phyloP scores from a whole-genome alignment of 1,140 invertebrate species.

The Sinella curviseta region DNA sequence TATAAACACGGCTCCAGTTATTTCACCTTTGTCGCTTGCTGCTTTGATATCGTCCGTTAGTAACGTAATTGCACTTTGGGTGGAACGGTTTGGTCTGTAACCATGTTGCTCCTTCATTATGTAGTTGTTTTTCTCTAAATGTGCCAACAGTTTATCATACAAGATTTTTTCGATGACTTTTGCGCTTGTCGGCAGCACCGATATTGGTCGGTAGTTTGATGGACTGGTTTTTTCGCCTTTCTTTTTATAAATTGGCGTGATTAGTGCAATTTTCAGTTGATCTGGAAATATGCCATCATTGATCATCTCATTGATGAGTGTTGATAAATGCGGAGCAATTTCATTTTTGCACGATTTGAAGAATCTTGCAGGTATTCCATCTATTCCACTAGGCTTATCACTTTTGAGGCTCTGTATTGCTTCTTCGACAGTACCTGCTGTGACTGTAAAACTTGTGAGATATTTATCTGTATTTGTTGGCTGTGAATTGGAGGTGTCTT shows the following conservation, averaged over 20 bases:
- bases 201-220: background rate
- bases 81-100: conserved; percentile 3
- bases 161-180: conserved; percentile 1
- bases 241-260: background rate
- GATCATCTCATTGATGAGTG: conserved; percentile 3
- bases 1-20: background rate
- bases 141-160: background rate
- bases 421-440: too few relatives aligned
- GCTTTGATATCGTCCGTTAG: conserved; percentile 11
- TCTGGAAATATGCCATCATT: background rate
- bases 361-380: background rate
- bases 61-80: background rate
- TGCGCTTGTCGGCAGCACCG: background rate
- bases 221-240: background rate
- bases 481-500: too few relatives aligned
- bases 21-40: background rate
- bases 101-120: conserved; percentile 9
- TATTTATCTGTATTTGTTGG: too few relatives aligned
- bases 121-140: background rate
- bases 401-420: too few relatives aligned
- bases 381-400: background rate
- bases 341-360: background rate
- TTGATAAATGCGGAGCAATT: background rate
- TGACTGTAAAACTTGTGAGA: too few relatives aligned
- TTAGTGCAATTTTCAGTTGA: background rate